phyloP scores from a whole-genome alignment of 2,888 invertebrate genomes.

The Eudemis profundana region DNA sequence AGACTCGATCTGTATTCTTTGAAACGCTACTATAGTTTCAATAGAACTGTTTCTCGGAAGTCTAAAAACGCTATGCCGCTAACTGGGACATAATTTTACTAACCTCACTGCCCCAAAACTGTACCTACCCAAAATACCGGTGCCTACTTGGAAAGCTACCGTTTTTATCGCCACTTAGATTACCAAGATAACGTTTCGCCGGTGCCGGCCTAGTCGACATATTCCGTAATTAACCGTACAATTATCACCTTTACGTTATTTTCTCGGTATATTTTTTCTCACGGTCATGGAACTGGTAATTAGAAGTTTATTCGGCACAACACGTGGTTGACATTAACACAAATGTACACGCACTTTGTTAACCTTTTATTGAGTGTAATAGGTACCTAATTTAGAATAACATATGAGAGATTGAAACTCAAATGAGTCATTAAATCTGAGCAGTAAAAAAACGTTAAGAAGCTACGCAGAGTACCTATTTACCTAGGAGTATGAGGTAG shows the following conservation, averaged over 20 bases:
- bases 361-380: slow-evolving; percentile 4
- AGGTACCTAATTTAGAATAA: background rate
- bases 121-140: slow-evolving; percentile 9
- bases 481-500: too few species aligned
- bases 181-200: slow-evolving; percentile 33
- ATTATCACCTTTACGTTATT: slow-evolving; percentile 40
- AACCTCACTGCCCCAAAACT: background rate
- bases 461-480: too few species aligned
- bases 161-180: slow-evolving; percentile 39
- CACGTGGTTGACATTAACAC: slow-evolving; percentile 43
- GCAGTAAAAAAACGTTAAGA: too few species aligned
- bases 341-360: slow-evolving; percentile 36
- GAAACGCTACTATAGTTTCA: too few species aligned
- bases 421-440: too few species aligned
- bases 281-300: slow-evolving; percentile 39
- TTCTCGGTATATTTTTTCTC: slow-evolving; percentile 32
- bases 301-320: slow-evolving; percentile 34
- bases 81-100: slow-evolving; percentile 3
- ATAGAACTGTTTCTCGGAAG: background rate
- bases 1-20: background rate
- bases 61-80: background rate
- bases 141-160: slow-evolving; percentile 32
- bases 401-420: too few species aligned
- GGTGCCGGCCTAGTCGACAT: slow-evolving; percentile 23
- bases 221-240: slow-evolving; percentile 40